A percentile compares a stretch with the other conserved stretches of the same genome.
These are phyloP conservation scores for Philypnodon macrostomus DNA, from an alignment of 2,797 vertebrate species.

Conservation along the genomic window DNA sequence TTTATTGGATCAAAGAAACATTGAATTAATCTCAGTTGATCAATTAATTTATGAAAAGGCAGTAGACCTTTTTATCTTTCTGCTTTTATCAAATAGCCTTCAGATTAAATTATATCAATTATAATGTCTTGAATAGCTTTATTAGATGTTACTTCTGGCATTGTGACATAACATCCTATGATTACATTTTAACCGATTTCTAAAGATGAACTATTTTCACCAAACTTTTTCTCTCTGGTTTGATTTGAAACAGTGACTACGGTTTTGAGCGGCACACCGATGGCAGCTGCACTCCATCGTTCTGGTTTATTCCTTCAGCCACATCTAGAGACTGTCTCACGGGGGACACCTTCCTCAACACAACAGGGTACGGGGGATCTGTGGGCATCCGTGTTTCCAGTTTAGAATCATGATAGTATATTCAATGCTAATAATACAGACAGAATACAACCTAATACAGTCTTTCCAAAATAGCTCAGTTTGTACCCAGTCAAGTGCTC, in stretches of 20 bases:
- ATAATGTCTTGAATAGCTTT: not conserved
- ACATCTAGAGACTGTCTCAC: constrained; percentile 83
- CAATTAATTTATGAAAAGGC: constrained; percentile 1
- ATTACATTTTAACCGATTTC: constrained; percentile 10
- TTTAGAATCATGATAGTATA: no score
- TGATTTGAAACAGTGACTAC: constrained; percentile 81
- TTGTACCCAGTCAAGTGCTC: no score
- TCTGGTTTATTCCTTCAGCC: constrained; percentile 88
- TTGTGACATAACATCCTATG: not conserved
- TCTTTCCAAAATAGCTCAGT: no score
- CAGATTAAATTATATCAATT: not conserved
- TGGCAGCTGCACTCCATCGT: constrained; percentile 85
- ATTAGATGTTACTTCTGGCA: not conserved
- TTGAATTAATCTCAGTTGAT: constrained; percentile 3
- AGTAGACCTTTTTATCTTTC: constrained; percentile 3
- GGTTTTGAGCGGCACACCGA: constrained; percentile 87
- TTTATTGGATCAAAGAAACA: constrained; percentile 11
- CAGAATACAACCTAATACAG: no score
- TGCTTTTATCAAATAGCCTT: not conserved
- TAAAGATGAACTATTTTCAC: constrained; percentile 6
- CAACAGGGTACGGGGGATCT: constrained; percentile 80
- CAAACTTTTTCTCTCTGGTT: constrained; percentile 9
- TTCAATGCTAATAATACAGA: no score
- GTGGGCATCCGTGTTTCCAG: constrained; percentile 1
- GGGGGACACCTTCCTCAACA: constrained; percentile 89